Evolutionary conservation across 2,113 vertebrate genomes (phyloP), one percentile per base, ranked within the genome.

Genomic region (Aphyosemion australe): DNA sequence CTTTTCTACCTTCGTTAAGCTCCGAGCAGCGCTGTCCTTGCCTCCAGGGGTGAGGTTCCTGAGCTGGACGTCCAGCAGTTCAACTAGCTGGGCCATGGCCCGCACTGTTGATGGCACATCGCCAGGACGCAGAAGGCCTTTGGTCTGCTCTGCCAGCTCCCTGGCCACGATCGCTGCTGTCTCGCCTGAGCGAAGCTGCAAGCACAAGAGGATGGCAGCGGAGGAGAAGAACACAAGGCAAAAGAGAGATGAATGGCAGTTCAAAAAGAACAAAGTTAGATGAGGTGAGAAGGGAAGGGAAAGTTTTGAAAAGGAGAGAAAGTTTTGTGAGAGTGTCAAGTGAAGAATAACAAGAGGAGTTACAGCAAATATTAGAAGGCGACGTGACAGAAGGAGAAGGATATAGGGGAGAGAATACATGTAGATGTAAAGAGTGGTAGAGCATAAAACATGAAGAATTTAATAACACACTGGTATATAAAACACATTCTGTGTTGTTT

Each of bases 1-100:
- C 53, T 52, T 46, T 10, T 10, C n/a, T 74, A 98, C 97, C 97
- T 99, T 98, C 61, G 96, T 98, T 41, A 99, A 83, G 83, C 97
- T 99, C 59, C 97, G 96, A 0, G 97, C 97, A 0, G 97, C 97
- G 18, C 96, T 99, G 83, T 99, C 97, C 84, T 98, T 99, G 53
- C 97, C 97, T 0, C 97, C 97, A 0, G 97, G 97, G 6, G 97
- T 99, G 65, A 99, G 89, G 90, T 98, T 99, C 26, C 97, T 91
- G 59, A 99, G 95, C 56, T 99, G 97, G 6, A 98, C 94, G 0
- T 99, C 97, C 9, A 99, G 89, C 63, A 99, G 91, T 58, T 97
- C 96, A 0, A 98, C 97, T 52, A 99, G 92, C 81, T 99, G 97
- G 34, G 96, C 96, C 97, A 99, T 97, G 82, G 96, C 96, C 0